Evolutionary conservation across 2,888 invertebrate genomes (phyloP), one percentile per base, ranked within the genome.

Genomic region (Phyto melanocephala): DNA sequence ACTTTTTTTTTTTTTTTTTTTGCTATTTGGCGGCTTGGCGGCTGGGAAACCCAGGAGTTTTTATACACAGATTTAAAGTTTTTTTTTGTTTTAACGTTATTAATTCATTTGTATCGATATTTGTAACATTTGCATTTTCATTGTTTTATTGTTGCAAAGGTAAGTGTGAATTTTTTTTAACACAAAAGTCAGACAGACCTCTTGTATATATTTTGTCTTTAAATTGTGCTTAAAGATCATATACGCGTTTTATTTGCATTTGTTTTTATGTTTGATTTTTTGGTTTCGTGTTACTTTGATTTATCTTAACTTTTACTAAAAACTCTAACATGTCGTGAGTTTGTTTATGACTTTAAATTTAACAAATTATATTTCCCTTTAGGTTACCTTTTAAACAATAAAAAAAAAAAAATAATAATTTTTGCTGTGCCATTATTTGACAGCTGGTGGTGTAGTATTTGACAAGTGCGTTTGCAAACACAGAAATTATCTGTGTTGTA

Each of bases 61-160:
- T 58, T 58, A 17, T 28, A 6, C 28, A 28, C 24, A 17, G 22
- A 28, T 54, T 68, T 68, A 4, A 37, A 7, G 37, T 37, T 50
- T 65, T 67, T 24, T 54, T 54, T 28, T 6, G 10, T 33, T 37
- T 33, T 8, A n/a, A n/a, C n/a, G 63, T 70, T 82, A 82, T 82
- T 82, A 82, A 82, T 82, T 82, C 82, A 82, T 82, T 82, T 82
- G 79, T 79, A 82, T 79, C 65, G 82, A 82, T 82, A 82, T 82
- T 75, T 79, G 82, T 82, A 76, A 79, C 79, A 79, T 82, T 82
- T 82, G 79, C 82, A 82, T 82, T 82, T 82, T 82, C 62, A 82
- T 82, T 68, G 79, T 60, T 65, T 68, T 47, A 50, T 58, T 54
- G 33, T 11, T 10, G 37, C 11, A 24, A 24, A 24, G 4, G 13